phyloP scores from a whole-genome alignment of 30 jellyfish, hydroid and myxozoan genomes.

The Pseudorhiza aurosa region DNA sequence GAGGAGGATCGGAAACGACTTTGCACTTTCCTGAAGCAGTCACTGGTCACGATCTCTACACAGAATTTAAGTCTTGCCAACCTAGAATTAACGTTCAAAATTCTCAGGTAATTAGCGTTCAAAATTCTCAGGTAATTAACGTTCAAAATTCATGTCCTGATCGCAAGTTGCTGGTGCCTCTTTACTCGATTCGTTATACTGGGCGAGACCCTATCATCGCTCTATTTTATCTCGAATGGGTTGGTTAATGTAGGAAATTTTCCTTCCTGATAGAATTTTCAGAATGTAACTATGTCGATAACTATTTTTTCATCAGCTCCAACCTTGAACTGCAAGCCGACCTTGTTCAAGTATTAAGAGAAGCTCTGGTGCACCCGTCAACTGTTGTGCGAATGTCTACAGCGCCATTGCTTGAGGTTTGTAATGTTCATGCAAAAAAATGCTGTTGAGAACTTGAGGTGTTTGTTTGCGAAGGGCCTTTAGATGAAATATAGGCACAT shows the following conservation, averaged over 20 bases:
- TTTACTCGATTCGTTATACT: too few relatives aligned
- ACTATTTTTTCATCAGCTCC: too few relatives aligned
- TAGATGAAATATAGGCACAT: too few relatives aligned
- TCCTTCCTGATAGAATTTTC: neutral
- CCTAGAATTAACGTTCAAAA: constrained; percentile 46
- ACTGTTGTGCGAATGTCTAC: constrained; percentile 81
- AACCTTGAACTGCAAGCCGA: constrained; percentile 52
- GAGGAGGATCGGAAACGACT: constrained; percentile 75
- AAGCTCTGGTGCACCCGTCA: constrained; percentile 88
- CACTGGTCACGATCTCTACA: constrained; percentile 82
- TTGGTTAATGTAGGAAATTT: too few relatives aligned
- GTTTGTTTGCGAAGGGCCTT: too few relatives aligned
- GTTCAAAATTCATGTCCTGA: too few relatives aligned
- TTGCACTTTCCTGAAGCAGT: constrained; percentile 82
- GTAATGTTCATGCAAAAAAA: neutral
- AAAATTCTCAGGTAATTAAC: too few relatives aligned
- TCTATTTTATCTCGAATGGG: too few relatives aligned
- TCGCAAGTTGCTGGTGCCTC: too few relatives aligned
- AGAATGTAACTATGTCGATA: too few relatives aligned
- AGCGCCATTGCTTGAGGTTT: constrained; percentile 88
- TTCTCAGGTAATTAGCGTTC: constrained; percentile 88
- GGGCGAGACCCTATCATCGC: too few relatives aligned
- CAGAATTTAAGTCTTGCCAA: constrained; percentile 66
- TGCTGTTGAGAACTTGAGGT: too few relatives aligned
- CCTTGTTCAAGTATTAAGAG: constrained; percentile 75